Evolutionary conservation across 2,797 vertebrate genomes (phyloP).

Genomic region (Rhinella marina): DNA sequence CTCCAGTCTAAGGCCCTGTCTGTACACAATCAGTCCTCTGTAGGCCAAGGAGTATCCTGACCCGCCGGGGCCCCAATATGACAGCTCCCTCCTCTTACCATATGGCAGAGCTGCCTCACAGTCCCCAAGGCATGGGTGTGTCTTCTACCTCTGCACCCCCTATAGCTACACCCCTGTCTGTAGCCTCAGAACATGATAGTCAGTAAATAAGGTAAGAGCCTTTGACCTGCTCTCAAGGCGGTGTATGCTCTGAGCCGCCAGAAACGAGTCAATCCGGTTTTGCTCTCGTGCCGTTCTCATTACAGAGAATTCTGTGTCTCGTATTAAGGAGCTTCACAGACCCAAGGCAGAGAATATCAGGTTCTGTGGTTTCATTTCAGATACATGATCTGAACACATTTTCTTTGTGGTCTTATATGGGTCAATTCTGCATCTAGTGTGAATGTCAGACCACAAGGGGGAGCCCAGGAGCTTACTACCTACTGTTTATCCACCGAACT

Average conservation of each 20-base stretch:
- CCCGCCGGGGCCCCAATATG: background rate
- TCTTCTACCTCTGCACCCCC: background rate
- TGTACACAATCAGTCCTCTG: background rate
- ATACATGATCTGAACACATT: background rate
- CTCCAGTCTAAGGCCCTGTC: background rate
- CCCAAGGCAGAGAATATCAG: background rate
- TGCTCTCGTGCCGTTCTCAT: constrained; percentile 21
- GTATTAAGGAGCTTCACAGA: constrained; percentile 5
- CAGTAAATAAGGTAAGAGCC: constrained; percentile 27
- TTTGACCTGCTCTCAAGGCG: constrained; percentile 13
- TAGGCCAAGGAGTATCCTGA: background rate
- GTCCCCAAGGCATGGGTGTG: too few species aligned
- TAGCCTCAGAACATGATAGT: background rate
- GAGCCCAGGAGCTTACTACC: too few species aligned
- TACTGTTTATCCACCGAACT: too few species aligned
- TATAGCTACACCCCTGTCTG: background rate
- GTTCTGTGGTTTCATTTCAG: background rate
- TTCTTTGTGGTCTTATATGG: background rate
- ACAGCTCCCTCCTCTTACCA: too few species aligned
- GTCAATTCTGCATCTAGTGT: too few species aligned
- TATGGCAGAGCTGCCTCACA: too few species aligned
- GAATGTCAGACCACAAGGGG: too few species aligned
- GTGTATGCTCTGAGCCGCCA: background rate
- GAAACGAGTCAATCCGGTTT: constrained; percentile 49
- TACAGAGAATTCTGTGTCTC: constrained; percentile 18